A percentile compares a stretch with the other conserved stretches of the same genome.
phyloP scores from a whole-genome alignment of 2,797 vertebrate genomes.

The Fistularia commersonii region DNA sequence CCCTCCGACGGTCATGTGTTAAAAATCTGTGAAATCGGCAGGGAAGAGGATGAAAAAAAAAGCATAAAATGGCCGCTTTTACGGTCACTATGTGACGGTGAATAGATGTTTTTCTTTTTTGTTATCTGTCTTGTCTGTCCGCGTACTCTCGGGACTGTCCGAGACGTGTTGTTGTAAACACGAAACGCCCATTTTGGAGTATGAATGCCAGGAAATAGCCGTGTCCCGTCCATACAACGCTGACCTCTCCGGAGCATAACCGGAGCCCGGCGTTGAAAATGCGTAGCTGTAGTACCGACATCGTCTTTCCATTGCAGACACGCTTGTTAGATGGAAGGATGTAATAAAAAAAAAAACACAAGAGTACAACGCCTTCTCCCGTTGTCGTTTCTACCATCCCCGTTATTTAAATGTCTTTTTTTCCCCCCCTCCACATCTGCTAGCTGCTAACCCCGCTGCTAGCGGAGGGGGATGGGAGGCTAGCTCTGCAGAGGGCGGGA shows the following conservation, averaged over 20 bases:
- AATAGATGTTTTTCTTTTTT: background rate
- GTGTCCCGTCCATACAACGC: constrained; percentile 4
- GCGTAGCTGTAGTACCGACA: constrained; percentile 27
- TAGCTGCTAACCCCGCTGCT: constrained; percentile 26
- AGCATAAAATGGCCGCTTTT: constrained; percentile 42
- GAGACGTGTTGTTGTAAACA: constrained; percentile 39
- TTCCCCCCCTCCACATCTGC: background rate
- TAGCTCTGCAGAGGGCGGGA: constrained; percentile 71
- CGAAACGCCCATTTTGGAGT: constrained; percentile 47
- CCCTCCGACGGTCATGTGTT: background rate
- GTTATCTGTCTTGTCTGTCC: accelerated
- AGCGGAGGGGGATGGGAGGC: constrained; percentile 50
- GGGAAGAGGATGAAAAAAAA: constrained; percentile 1
- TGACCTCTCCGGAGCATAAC: constrained; percentile 33
- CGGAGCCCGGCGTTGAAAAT: constrained; percentile 41
- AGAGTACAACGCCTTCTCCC: too few species aligned
- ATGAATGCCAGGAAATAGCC: constrained; percentile 35
- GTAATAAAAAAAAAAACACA: background rate
- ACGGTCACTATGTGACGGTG: background rate
- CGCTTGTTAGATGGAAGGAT: accelerated
- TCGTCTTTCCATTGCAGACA: constrained; percentile 10
- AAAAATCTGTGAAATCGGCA: constrained; percentile 8
- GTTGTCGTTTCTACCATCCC: too few species aligned
- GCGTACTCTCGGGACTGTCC: background rate
- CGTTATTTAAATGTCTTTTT: constrained; percentile 1